Percentiles rank a stretch among this genome's conserved stretches.
Conservation (phyloP, 1,140 invertebrate species). For the Apis dorsata region DNA sequence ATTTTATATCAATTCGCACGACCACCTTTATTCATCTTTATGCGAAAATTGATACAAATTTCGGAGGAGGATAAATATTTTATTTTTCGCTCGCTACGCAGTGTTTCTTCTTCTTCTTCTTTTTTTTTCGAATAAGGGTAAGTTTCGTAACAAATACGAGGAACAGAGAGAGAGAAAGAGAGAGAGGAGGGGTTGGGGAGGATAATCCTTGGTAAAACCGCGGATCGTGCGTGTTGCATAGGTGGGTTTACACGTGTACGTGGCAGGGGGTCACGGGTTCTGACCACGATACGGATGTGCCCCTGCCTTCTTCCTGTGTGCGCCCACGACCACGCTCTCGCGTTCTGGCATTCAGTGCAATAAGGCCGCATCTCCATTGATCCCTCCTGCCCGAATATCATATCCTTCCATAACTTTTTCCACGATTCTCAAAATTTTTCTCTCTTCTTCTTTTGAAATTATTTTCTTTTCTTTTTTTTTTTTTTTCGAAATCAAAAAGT, state of each 20-base stretch:
- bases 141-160: background rate
- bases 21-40: no score
- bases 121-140: no score
- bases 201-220: conserved; percentile 78
- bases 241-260: conserved; percentile 69
- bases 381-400: conserved; percentile 38
- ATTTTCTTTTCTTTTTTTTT: no score
- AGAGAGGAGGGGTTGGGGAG: conserved; percentile 58
- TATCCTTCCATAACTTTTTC: no score
- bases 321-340: conserved; percentile 73
- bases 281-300: conserved; percentile 81
- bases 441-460: no score
- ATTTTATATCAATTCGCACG: conserved; percentile 46
- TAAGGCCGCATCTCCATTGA: conserved; percentile 73
- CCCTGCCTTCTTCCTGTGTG: conserved; percentile 80
- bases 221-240: conserved; percentile 60
- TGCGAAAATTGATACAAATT: background rate
- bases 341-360: conserved; percentile 74
- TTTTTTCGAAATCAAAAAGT: no score
- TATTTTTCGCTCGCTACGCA: background rate
- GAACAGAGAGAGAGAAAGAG: no score
- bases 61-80: no score
- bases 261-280: conserved; percentile 78
- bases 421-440: no score
- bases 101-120: no score